phyloP scores from a whole-genome alignment of 2,797 vertebrate species.

The Spizella passerina region DNA sequence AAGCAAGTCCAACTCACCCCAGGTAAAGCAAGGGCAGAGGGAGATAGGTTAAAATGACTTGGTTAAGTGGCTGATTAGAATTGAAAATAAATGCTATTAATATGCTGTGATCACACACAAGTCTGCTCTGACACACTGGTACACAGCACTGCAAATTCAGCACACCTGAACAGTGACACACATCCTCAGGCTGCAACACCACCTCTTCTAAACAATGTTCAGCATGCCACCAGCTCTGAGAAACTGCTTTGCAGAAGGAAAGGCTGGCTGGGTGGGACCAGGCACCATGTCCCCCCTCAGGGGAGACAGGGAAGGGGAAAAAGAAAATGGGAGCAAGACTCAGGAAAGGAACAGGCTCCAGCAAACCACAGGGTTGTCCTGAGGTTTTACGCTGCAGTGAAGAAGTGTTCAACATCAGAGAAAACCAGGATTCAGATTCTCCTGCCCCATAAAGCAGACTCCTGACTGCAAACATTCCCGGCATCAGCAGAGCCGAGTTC shows the following conservation, averaged over 20 bases:
- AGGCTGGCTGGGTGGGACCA: not conserved
- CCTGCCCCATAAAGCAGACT: not conserved
- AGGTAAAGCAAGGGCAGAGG: not conserved
- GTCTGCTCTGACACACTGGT: not conserved
- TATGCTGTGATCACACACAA: not conserved
- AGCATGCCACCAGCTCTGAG: not conserved
- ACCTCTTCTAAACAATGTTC: not conserved
- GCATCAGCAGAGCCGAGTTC: not conserved
- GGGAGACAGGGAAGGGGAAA: not conserved
- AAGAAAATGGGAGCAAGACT: not conserved
- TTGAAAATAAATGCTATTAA: not conserved
- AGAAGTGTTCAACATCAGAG: not conserved
- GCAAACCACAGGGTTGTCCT: not conserved
- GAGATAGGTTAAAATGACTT: not conserved
- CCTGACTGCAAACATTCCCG: not conserved
- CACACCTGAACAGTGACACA: not conserved
- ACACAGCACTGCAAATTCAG: not conserved
- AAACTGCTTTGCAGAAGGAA: not conserved
- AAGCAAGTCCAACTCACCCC: not conserved
- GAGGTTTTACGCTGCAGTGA: not conserved
- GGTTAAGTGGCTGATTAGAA: not conserved
- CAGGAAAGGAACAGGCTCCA: not conserved
- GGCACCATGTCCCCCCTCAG: rapidly evolving
- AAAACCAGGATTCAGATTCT: not conserved
- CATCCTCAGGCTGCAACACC: not conserved